phyloP scores from a whole-genome alignment of 1,140 invertebrate species.

The Drosophila yakuba region DNA sequence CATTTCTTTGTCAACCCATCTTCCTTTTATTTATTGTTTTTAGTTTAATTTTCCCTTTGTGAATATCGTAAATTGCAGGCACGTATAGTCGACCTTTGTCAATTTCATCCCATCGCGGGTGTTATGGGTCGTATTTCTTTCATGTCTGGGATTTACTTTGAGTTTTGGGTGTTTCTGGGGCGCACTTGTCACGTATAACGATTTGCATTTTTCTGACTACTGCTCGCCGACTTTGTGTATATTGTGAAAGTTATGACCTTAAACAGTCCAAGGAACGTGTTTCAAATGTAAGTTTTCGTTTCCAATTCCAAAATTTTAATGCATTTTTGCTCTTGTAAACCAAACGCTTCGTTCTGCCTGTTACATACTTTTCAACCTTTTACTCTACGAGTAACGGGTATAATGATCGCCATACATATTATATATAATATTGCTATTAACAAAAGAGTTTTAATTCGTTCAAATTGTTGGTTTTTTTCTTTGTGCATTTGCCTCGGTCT shows the following conservation, averaged over 20 bases:
- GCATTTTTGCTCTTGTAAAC: too few relatives aligned
- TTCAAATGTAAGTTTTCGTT: constrained; percentile 27
- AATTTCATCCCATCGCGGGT: constrained; percentile 24
- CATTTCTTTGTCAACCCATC: constrained; percentile 39
- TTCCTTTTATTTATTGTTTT: constrained; percentile 31
- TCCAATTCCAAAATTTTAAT: constrained; percentile 11
- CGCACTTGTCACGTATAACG: constrained; percentile 60
- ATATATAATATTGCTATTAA: too few relatives aligned
- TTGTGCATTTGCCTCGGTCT: constrained; percentile 10
- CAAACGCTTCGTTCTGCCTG: too few relatives aligned
- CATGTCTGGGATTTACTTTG: constrained; percentile 13
- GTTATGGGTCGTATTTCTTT: constrained; percentile 32
- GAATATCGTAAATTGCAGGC: constrained; percentile 54
- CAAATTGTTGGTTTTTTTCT: not conserved
- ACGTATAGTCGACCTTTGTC: constrained; percentile 53
- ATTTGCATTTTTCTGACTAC: constrained; percentile 61
- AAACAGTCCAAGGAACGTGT: constrained; percentile 48
- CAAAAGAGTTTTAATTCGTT: too few relatives aligned
- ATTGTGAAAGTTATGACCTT: constrained; percentile 72
- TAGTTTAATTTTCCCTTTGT: constrained; percentile 22
- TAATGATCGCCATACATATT: too few relatives aligned
- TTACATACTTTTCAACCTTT: too few relatives aligned
- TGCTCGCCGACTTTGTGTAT: constrained; percentile 17
- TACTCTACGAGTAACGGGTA: too few relatives aligned
- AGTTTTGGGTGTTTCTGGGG: constrained; percentile 60